phyloP scores from a whole-genome alignment of 2,113 vertebrate genomes.

The Petaurus breviceps region DNA sequence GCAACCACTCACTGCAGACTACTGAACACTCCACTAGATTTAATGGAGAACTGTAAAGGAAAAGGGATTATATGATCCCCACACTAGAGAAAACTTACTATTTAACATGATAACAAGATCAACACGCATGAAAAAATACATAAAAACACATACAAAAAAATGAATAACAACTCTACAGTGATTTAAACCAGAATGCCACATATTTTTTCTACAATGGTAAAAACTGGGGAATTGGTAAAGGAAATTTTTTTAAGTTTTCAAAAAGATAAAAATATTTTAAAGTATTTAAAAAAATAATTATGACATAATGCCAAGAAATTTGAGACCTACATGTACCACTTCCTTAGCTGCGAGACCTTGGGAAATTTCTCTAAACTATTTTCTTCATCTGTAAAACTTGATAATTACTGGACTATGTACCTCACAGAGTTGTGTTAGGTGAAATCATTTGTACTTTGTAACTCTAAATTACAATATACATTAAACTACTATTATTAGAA shows the following conservation, averaged over 20 bases:
- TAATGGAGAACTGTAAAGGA: neutral
- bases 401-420: neutral
- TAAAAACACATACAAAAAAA: slow-evolving; percentile 36
- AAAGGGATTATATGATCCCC: neutral
- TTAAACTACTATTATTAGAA: neutral
- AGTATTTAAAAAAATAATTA: neutral
- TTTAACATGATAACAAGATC: slow-evolving; percentile 16
- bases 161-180: slow-evolving; percentile 30
- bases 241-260: neutral
- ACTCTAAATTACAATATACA: neutral
- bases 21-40: neutral
- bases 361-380: neutral
- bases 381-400: neutral
- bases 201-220: slow-evolving; percentile 14
- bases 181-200: neutral
- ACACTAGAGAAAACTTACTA: slow-evolving; percentile 25
- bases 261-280: neutral
- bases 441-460: neutral
- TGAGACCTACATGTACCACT: neutral
- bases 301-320: neutral
- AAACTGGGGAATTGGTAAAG: neutral
- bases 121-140: slow-evolving; percentile 41
- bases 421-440: neutral
- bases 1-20: neutral
- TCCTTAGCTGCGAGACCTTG: neutral